Evolutionary conservation across 2,113 vertebrate species (phyloP).

Genomic region (Planiliza haematocheilus): DNA sequence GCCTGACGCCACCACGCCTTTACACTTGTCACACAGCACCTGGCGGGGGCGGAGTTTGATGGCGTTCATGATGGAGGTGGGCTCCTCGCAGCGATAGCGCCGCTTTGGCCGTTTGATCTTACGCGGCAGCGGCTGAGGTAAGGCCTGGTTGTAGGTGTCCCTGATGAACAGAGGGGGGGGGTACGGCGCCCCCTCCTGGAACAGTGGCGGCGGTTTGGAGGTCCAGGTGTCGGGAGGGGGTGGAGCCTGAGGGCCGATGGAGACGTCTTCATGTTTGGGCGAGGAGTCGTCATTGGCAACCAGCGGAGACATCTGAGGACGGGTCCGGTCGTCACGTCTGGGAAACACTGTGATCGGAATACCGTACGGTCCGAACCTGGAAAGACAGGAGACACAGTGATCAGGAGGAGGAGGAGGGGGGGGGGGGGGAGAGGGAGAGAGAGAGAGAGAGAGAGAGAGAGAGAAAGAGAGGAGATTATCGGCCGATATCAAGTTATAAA

Average conservation of each 20-base stretch:
- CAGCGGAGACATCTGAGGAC: conserved; percentile 81
- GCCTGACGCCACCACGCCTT: conserved; percentile 87
- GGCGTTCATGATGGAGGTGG: conserved; percentile 98
- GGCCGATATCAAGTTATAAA: too few relatives aligned
- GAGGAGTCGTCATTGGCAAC: not conserved
- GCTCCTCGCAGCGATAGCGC: conserved; percentile 96
- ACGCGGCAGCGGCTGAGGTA: conserved; percentile 98
- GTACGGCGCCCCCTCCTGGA: conserved; percentile 95
- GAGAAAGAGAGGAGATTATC: too few relatives aligned
- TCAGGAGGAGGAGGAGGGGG: too few relatives aligned
- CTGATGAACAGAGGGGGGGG: conserved; percentile 98
- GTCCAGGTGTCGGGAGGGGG: conserved; percentile 85
- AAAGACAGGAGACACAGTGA: not conserved
- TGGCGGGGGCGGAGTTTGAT: conserved; percentile 97
- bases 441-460: too few relatives aligned
- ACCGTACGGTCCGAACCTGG: conserved; percentile 96
- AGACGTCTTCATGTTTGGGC: conserved; percentile 47
- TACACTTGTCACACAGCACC: conserved; percentile 98
- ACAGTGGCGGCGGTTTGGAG: conserved; percentile 93
- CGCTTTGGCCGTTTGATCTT: conserved; percentile 96
- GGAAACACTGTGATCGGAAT: conserved; percentile 97
- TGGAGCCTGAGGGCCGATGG: not conserved
- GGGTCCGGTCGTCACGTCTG: conserved; percentile 90
- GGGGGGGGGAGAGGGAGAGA: too few relatives aligned
- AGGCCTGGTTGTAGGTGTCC: conserved; percentile 98